These are phyloP conservation scores for Tragelaphus buxtoni DNA, from an alignment of 2,113 vertebrate genomes.

Conservation along the genomic window DNA sequence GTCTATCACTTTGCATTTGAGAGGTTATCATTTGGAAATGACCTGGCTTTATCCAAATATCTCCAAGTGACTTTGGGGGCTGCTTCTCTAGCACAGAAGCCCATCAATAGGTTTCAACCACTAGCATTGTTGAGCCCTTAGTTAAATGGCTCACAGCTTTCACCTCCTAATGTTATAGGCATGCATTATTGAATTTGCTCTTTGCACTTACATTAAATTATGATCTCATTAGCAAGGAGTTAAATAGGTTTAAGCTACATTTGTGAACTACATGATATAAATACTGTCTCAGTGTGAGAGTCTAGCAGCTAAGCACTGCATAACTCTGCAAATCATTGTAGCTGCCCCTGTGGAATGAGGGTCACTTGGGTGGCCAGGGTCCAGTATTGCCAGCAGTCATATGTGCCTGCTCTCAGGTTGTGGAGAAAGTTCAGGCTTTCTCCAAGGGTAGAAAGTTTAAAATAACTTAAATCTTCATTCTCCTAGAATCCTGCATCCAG, in stretches of 20 bases:
- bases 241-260: conserved; percentile 76
- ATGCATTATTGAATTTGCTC: conserved; percentile 74
- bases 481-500: background rate
- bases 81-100: conserved; percentile 25
- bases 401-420: background rate
- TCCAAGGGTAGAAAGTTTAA: background rate
- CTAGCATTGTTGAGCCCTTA: conserved; percentile 46
- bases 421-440: background rate
- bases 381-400: background rate
- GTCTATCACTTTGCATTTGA: conserved; percentile 20
- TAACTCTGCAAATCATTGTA: conserved; percentile 39
- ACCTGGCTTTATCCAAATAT: background rate
- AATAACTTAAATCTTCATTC: conserved; percentile 4
- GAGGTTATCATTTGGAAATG: background rate
- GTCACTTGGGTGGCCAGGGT: background rate
- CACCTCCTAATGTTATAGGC: conserved; percentile 62
- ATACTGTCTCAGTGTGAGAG: conserved; percentile 53
- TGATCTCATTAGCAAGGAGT: conserved; percentile 70
- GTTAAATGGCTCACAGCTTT: conserved; percentile 62
- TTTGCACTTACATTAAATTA: conserved; percentile 75
- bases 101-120: conserved; percentile 2
- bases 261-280: conserved; percentile 70
- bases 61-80: background rate
- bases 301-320: conserved; percentile 43
- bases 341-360: conserved; percentile 4